Evolutionary conservation across 2,888 invertebrate genomes (phyloP), one percentile per base, ranked within the genome.

Genomic region (Scaptomyza parva): DNA sequence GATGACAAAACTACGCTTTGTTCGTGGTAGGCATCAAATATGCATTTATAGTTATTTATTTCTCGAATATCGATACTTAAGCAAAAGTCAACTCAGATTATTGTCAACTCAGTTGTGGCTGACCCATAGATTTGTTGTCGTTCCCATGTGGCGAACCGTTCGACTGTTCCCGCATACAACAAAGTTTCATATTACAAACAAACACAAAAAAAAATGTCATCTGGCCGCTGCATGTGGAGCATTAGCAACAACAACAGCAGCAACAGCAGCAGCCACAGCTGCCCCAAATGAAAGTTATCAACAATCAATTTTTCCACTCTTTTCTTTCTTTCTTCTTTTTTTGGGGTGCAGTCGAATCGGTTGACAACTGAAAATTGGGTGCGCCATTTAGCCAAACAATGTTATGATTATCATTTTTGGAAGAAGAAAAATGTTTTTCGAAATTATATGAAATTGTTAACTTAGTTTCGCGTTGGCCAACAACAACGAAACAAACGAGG

Each of bases 271-370:
- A n/a, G n/a, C n/a, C 43, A 43, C 41, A 52, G 70, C 65, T 69
- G 62, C 66, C 79, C 79, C 76, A 70, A 70, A 37, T 63, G 69
- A 72, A 76, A 86, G 72, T 68, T 76, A 86, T 82, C 67, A 65
- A 62, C 11, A 61, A 58, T 67, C 17, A 50, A 30, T 47, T 40
- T 65, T 37, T 17, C 37, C 7, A 2, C 14, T 35, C 14, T 8
- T 37, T 37, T 17, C 1, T 17, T 3, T 37, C 7, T 17, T 37
- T 17, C 5, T 14, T 37, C 8, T 6, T 17, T 6, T 14, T 37
- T 14, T 6, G 6, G 73, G 80, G 77, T 60, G 67, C 78, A 78
- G 80, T 63, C 61, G 55, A 78, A 77, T 63, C 61, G 55, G 12
- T 51, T 52, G 62, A 63, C 65, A 76, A 72, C 43, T 52, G 60